phyloP scores from a whole-genome alignment of 2,797 vertebrate genomes.

The Enteromius viviparus region DNA sequence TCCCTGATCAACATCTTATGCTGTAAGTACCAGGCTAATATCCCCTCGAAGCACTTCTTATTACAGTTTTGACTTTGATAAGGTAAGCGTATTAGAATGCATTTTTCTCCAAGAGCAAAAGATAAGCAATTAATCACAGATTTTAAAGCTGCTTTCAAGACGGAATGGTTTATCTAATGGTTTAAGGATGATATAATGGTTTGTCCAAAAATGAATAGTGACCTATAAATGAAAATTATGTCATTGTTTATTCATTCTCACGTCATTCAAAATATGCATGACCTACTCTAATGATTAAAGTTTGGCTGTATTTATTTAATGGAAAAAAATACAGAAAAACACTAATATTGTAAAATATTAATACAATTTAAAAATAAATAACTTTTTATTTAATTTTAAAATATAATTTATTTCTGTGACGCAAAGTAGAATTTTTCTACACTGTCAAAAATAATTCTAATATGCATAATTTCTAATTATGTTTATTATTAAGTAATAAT shows the following conservation, averaged over 20 bases:
- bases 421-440: not conserved
- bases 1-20: slow-evolving; percentile 31
- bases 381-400: no score
- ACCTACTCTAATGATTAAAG: not conserved
- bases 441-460: not conserved
- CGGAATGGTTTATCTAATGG: not conserved
- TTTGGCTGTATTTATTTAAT: not conserved
- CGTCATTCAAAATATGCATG: not conserved
- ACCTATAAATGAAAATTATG: not conserved
- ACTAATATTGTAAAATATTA: not conserved
- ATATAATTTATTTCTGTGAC: not conserved
- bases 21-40: slow-evolving; percentile 5
- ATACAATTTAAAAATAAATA: not conserved
- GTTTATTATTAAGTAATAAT: not conserved
- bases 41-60: not conserved
- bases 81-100: not conserved
- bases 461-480: not conserved
- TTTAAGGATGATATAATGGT: not conserved
- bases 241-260: not conserved
- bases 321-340: not conserved
- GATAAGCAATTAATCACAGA: not conserved
- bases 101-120: not conserved
- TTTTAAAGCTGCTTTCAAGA: not conserved
- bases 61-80: slow-evolving; percentile 29
- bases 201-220: not conserved